Evolutionary conservation across 1,140 invertebrate genomes (phyloP), one percentile per base, ranked within the genome.

Genomic region (Tetraneura akinire): DNA sequence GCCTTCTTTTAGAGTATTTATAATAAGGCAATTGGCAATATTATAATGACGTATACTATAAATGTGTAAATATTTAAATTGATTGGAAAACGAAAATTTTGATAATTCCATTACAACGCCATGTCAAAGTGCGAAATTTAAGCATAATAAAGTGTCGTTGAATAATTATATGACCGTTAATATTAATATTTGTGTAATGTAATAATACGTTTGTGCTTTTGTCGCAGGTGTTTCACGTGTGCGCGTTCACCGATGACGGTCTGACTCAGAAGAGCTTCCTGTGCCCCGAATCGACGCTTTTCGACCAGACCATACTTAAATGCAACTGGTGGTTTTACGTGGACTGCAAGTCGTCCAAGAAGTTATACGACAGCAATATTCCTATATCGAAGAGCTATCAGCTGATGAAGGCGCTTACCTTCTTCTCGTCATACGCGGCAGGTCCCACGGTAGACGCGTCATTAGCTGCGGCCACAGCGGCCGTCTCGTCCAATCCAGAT

Each of bases 321-420:
- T 96, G 94, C 86, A 95, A 96, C 84, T 95, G 93, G 93, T 95
- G 93, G 92, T 94, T 95, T 86, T 95, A 94, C 86, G 93, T 95
- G 0, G 93, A 95, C 83, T 96, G 94, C 85, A 92, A 93, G 86
- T 89, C 89, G 47, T 93, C 93, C 1, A 90, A 89, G 82, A 89
- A 88, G 71, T 86, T 94, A 49, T 95, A 95, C 85, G 93, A 95
- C 83, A 94, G 93, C 6, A 96, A 96, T 84, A 94, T 95, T 62
- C 93, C 93, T 0, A 91, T 96, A 62, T 95, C 93, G 49, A 94
- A 95, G 85, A 95, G 93, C 85, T 96, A 95, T 85, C 93, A 95
- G 84, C 87, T 95, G 9, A 95, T 96, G 92, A 95, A 95, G 85
- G 93, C 93, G 0, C 86, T 95, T 0, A 93, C 93, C 1, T 94